Evolutionary conservation across 2,888 invertebrate genomes (phyloP).

Genomic region (Drosophila lutescens): DNA sequence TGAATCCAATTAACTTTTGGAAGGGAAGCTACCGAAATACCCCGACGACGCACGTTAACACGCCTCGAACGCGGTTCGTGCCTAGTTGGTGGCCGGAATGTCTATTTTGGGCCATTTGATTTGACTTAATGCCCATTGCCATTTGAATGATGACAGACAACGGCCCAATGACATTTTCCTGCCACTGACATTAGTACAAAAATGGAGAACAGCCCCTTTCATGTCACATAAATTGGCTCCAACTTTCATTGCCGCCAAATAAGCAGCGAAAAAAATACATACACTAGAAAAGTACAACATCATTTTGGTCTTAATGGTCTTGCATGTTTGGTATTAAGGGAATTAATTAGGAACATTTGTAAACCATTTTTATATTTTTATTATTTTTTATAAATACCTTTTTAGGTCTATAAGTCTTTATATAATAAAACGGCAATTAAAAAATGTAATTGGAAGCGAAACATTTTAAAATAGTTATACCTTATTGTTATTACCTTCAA

Average conservation of each 20-base stretch:
- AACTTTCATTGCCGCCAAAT: constrained; percentile 13
- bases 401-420: too few relatives aligned
- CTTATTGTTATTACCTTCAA: too few relatives aligned
- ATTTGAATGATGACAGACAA: constrained; percentile 49
- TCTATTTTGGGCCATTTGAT: constrained; percentile 42
- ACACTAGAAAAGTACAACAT: not conserved
- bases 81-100: constrained; percentile 22
- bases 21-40: constrained; percentile 33
- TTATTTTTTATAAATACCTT: not conserved
- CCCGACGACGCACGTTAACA: constrained; percentile 25
- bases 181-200: constrained; percentile 30
- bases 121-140: constrained; percentile 48
- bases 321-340: not conserved
- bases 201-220: constrained; percentile 4
- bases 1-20: constrained; percentile 39
- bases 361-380: not conserved
- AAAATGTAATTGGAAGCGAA: too few relatives aligned
- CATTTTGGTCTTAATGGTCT: not conserved
- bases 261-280: not conserved
- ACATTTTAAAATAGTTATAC: not conserved
- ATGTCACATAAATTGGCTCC: constrained; percentile 32
- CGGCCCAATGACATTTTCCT: constrained; percentile 34
- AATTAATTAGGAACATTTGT: not conserved
- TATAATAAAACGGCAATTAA: too few relatives aligned
- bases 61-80: constrained; percentile 27